phyloP scores from a whole-genome alignment of 2,888 invertebrate species.

The Crossocerus cetratus region DNA sequence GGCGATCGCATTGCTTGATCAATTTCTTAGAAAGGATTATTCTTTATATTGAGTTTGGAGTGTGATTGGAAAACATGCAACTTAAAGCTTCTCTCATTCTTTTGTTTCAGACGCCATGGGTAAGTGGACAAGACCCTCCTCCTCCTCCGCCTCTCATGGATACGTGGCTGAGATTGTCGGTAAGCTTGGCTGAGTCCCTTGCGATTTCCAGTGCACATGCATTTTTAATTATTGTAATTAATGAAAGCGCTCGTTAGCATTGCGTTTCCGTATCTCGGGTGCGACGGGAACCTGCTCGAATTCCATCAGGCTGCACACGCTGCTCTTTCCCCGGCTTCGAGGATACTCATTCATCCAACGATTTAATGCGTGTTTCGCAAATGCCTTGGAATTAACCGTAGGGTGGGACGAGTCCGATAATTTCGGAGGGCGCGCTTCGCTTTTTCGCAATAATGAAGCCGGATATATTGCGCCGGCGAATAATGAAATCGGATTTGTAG shows the following conservation, averaged over 20 bases:
- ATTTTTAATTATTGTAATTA: slow-evolving; percentile 60
- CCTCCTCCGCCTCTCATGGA: not conserved
- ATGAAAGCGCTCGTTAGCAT: slow-evolving; percentile 49
- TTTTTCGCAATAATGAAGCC: not conserved
- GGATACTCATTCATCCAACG: slow-evolving; percentile 36
- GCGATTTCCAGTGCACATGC: slow-evolving; percentile 5
- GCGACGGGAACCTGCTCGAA: slow-evolving; percentile 20
- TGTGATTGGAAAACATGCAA: not conserved
- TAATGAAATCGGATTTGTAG: slow-evolving; percentile 8
- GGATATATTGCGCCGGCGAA: slow-evolving; percentile 2
- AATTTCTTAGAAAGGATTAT: not conserved
- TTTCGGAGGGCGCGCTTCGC: slow-evolving; percentile 7
- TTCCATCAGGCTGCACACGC: too few species aligned
- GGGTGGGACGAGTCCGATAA: slow-evolving; percentile 14
- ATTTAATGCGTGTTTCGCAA: slow-evolving; percentile 40
- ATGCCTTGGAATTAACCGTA: slow-evolving; percentile 13
- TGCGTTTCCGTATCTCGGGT: slow-evolving; percentile 16
- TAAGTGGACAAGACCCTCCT: slow-evolving; percentile 79
- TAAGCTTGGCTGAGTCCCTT: slow-evolving; percentile 40
- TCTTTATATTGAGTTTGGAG: not conserved
- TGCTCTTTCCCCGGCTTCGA: slow-evolving; percentile 17
- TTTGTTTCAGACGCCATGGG: slow-evolving; percentile 90
- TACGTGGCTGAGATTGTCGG: slow-evolving; percentile 30
- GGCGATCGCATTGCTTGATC: not conserved
- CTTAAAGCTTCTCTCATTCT: slow-evolving; percentile 51